Conservation (phyloP, 2,797 vertebrate genomes). For the Phataginus tetradactyla region DNA sequence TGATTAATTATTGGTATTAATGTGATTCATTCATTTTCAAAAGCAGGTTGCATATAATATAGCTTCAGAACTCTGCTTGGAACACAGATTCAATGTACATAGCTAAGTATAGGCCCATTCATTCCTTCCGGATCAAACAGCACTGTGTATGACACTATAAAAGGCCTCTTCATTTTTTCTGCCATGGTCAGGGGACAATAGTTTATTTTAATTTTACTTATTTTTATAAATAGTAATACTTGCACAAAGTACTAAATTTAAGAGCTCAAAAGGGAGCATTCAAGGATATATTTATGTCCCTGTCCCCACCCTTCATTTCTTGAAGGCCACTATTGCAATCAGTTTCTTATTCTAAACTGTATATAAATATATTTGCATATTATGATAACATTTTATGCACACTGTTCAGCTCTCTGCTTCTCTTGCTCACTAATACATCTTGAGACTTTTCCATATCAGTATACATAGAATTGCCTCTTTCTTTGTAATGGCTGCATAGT, state of each 20-base stretch:
- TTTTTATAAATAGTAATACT: slow-evolving; percentile 28
- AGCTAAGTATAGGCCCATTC: slow-evolving; percentile 9
- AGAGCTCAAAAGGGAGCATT: background rate
- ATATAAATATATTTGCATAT: background rate
- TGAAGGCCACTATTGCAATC: background rate
- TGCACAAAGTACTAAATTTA: background rate
- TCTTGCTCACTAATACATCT: background rate
- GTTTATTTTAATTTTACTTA: slow-evolving; percentile 22
- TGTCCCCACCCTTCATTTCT: background rate
- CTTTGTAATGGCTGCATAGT: background rate
- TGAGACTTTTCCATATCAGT: background rate
- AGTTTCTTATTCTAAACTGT: background rate
- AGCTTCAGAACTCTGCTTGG: background rate
- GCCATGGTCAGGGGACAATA: background rate
- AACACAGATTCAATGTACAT: background rate
- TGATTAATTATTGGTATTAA: background rate
- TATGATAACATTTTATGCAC: background rate
- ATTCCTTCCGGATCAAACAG: background rate
- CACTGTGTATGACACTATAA: background rate
- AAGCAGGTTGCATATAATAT: background rate
- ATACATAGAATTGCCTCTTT: background rate
- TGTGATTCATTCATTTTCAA: background rate
- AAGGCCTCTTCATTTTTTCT: background rate
- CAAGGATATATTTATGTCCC: background rate
- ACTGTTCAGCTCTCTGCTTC: background rate